Evolutionary conservation across 2,888 invertebrate genomes (phyloP).

Genomic region (Capitulum mitella): DNA sequence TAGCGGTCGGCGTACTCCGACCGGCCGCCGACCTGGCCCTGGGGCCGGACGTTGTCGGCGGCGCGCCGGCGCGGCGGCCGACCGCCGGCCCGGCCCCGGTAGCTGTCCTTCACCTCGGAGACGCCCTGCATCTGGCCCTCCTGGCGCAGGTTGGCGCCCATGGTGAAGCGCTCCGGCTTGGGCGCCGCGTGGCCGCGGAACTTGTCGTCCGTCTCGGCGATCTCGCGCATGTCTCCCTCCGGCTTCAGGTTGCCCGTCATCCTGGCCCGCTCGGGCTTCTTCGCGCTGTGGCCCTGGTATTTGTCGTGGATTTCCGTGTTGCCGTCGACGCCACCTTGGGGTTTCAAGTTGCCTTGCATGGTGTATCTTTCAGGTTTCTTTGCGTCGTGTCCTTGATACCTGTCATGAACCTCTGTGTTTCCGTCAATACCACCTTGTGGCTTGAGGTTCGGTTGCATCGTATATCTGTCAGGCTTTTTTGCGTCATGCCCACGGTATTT

Average conservation of each 20-base stretch:
- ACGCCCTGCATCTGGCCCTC: slow-evolving; percentile 17
- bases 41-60: background rate
- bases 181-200: background rate
- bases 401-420: no score
- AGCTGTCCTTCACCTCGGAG: background rate
- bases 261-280: background rate
- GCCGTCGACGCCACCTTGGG: no score
- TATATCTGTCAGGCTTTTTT: no score
- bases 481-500: no score
- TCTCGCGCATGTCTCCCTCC: background rate
- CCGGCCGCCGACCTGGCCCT: background rate
- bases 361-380: no score
- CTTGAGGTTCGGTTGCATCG: no score
- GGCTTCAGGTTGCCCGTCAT: background rate
- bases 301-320: no score
- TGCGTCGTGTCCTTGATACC: no score
- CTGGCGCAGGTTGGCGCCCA: slow-evolving; percentile 16
- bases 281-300: no score
- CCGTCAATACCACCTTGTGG: no score
- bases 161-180: background rate
- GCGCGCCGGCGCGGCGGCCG: background rate
- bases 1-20: background rate
- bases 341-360: no score
- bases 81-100: background rate
- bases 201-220: background rate